Evolutionary conservation across 2,113 vertebrate genomes (phyloP), one percentile per base, ranked within the genome.

Genomic region (Siphamia tubifer): DNA sequence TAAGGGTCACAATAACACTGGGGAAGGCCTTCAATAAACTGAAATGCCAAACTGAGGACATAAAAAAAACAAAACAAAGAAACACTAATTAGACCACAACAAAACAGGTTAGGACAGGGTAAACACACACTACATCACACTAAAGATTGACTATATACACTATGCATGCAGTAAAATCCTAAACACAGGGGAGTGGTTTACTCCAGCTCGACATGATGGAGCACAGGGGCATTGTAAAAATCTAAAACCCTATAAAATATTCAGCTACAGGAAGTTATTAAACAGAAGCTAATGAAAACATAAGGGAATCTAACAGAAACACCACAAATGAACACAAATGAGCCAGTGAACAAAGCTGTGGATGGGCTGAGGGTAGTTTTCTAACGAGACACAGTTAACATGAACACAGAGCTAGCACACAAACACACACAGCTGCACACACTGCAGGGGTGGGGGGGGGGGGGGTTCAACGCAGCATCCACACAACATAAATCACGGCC

Each of bases 401-500:
- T 1, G 35, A n/a, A 40, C 52, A 79, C 60, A 75, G 0, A 64
- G 32, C 32, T 25, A 32, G 19, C 34, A 74, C 51, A 73, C 25
- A 66, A 47, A 66, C 47, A 81, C 43, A 66, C 19, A 68, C 9
- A 54, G 35, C 19, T 3, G 28, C 77, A 75, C 23, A 6, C 21
- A 44, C 4, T 39, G 30, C 27, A 1, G 17, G 13, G n/a, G n/a
- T n/a, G n/a, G n/a, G n/a, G n/a, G n/a, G n/a, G n/a, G n/a, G n/a
- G n/a, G n/a, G 32, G 43, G 43, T 8, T 42, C 63, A 61, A 65
- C 52, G 76, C 54, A 30, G 53, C 63, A 70, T 16, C 43, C 25
- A 47, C 19, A 35, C 34, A 72, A 75, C 72, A 73, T 0, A 66
- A 67, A 52, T 16, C 39, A 77, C 13, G 31, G 54, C 52, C 56